Conservation (phyloP, 1,140 invertebrate species). For the Pygmarrhopalites habei region DNA sequence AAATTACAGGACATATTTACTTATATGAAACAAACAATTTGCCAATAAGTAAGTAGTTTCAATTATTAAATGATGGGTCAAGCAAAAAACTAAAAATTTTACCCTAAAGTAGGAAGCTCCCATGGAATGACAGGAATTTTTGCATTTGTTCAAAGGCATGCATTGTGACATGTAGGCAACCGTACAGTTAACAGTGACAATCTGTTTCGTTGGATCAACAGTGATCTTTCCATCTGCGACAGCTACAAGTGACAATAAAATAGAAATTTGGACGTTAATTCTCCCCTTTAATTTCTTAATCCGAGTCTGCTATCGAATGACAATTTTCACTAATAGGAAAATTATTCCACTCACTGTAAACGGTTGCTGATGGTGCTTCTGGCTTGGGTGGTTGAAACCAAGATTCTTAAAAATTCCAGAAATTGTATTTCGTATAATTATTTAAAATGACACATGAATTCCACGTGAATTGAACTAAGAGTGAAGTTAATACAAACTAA, state of each 20-base stretch:
- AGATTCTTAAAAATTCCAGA: too few relatives aligned
- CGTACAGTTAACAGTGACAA: constrained; percentile 74
- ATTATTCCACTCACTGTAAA: constrained; percentile 29
- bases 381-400: constrained; percentile 47
- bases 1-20: constrained; percentile 34
- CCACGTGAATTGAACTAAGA: too few relatives aligned
- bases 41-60: too few relatives aligned
- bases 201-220: constrained; percentile 49
- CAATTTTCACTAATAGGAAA: too few relatives aligned
- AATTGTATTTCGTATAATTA: too few relatives aligned
- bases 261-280: constrained; percentile 1
- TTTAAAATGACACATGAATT: too few relatives aligned
- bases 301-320: too few relatives aligned
- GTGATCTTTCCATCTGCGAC: constrained; percentile 33
- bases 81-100: too few relatives aligned
- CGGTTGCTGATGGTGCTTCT: constrained; percentile 45
- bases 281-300: too few relatives aligned
- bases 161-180: constrained; percentile 87
- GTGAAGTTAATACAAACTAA: too few relatives aligned
- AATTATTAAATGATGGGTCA: too few relatives aligned
- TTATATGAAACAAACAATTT: too few relatives aligned
- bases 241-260: constrained; percentile 31
- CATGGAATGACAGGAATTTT: constrained; percentile 66
- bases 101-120: constrained; percentile 48
- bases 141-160: constrained; percentile 81